These are phyloP conservation scores for Drosophila funebris DNA, from an alignment of 1,140 invertebrate species.

Conservation along the genomic window DNA sequence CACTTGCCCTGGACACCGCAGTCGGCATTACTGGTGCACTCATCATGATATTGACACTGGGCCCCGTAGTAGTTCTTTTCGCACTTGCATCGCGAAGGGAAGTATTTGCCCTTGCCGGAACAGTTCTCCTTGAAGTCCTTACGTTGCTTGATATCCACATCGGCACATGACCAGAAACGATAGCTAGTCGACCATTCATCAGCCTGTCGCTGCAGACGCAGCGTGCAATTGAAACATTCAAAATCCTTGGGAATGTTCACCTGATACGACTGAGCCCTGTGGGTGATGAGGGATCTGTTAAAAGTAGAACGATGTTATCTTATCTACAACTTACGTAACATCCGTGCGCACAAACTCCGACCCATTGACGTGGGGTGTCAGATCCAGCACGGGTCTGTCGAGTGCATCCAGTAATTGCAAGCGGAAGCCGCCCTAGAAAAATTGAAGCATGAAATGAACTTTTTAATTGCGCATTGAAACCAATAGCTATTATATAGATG, in stretches of 20 bases:
- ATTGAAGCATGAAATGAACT: slow-evolving; percentile 41
- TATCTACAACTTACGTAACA: slow-evolving; percentile 85
- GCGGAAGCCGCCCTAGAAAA: slow-evolving; percentile 92
- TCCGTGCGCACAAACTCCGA: slow-evolving; percentile 92
- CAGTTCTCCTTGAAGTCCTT: slow-evolving; percentile 92
- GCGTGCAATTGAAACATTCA: slow-evolving; percentile 94
- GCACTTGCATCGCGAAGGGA: slow-evolving; percentile 91
- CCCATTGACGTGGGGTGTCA: slow-evolving; percentile 91
- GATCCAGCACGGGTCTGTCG: slow-evolving; percentile 91
- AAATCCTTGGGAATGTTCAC: slow-evolving; percentile 92
- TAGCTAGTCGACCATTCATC: slow-evolving; percentile 94
- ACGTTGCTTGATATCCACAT: slow-evolving; percentile 92
- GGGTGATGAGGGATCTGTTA: background rate
- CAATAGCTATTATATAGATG: background rate
- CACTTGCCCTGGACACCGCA: slow-evolving; percentile 94
- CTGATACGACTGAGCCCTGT: slow-evolving; percentile 91
- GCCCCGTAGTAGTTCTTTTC: slow-evolving; percentile 91
- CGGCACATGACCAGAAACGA: slow-evolving; percentile 97
- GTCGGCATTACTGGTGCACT: slow-evolving; percentile 92
- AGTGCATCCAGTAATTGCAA: slow-evolving; percentile 92
- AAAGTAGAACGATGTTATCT: background rate
- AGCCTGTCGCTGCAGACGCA: slow-evolving; percentile 94
- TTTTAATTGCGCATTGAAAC: slow-evolving; percentile 29
- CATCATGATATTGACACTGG: slow-evolving; percentile 93
- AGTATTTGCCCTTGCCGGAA: slow-evolving; percentile 91